Evolutionary conservation across 2,113 vertebrate species (phyloP), one percentile per base, ranked within the genome.

Genomic region (Periophthalmodon schlosseri): DNA sequence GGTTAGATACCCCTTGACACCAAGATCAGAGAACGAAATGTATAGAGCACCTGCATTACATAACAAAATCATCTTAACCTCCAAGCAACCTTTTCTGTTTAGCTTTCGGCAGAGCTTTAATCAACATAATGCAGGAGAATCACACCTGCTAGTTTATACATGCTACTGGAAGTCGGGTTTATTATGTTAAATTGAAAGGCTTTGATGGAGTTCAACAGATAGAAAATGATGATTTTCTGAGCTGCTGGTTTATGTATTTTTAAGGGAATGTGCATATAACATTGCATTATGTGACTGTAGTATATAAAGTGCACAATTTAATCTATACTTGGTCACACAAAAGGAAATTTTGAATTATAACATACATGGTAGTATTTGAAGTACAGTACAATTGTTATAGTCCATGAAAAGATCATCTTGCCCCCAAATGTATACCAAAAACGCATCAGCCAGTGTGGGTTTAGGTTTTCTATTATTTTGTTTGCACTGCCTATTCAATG

Each of bases 31-130:
- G 82, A 83, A 57, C n/a, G 39, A 68, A 58, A 82, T 77, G 73
- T 84, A 81, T 68, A 82, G 63, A 69, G 77, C 76, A 76, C 85
- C 69, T 66, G 70, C 68, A 79, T 88, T 90, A 83, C 78, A 77
- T 84, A 87, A 85, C 72, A 80, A 81, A 65, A 81, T 82, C 72
- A 70, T 83, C 76, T 57, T 87, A 87, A 90, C 83, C 85, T 88
- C 70, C 73, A 63, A n/a, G 47, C 76, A 88, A 84, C 84, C 83
- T 72, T 74, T 70, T 67, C 67, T 68, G 15, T 74, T 83, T 73
- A 84, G 79, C 86, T 84, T 87, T 84, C 74, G 78, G 82, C 69
- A 81, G 56, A 84, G 88, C 81, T 84, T 87, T 74, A 72, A 88
- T 83, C 85, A 84, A 70, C 75, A 71, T 68, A 85, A 69, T 74